Evolutionary conservation across 1,140 invertebrate species (phyloP), one percentile per base, ranked within the genome.

Genomic region (Bilobella aurantiaca): DNA sequence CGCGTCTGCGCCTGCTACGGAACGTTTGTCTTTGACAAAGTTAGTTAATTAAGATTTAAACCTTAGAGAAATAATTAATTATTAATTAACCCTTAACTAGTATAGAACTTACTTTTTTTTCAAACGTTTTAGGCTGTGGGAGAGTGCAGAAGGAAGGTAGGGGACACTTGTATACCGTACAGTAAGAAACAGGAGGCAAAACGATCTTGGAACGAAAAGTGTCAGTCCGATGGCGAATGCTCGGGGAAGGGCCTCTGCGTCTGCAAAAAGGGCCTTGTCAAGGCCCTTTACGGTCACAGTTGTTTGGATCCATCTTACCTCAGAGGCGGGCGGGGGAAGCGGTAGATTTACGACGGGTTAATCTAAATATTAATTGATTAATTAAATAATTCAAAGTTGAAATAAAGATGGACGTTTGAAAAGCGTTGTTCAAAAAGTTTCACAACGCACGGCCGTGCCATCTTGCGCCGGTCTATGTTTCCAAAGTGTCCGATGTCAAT

Each of bases 1-100:
- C 3, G 5, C 49, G 21, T 23, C 14, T 61, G 59, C 23, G n/a
- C 30, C 23, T 61, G 59, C 34, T 61, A 61, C 59, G 59, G 59
- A 23, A 37, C 30, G 3, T 61, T 37, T 27, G 59, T 37, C 30
- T 61, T 37, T 42, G 59, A 61, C 28, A 30, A 18, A 3, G 59
- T 61, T 5, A 16, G 49, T 23, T 42, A 8, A 53, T 12, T 23
- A 53, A 14, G 5, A 53, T 14, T 42, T 8, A 42, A 42, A 12
- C 37, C 37, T 42, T 42, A 53, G 49, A 53, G 25, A 8, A 42
- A 42, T 12, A 42, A 18, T 18, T 12, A 42, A 42, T 42, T 42
- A 23, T 53, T 14, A 18, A 18, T 53, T 5, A 53, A 53, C 14
- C 25, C 3, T 14, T 23, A 53, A 53, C 14, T 18, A 53, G 14